A percentile compares a stretch with the other conserved stretches of the same genome.
Conservation (phyloP, 2,113 vertebrate species). For the Psammodynastes pulverulentus region DNA sequence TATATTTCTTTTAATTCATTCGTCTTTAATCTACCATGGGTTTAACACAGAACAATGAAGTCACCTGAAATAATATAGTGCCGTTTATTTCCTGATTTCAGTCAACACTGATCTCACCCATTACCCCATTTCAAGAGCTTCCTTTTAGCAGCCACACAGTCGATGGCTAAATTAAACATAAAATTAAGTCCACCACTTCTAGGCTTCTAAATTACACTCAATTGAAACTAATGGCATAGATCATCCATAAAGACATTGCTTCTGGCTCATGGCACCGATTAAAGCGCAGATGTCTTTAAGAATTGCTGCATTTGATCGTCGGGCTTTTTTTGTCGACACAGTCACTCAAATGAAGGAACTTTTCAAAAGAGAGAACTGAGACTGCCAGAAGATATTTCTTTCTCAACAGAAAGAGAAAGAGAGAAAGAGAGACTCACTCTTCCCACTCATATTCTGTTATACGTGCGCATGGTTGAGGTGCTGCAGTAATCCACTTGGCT, state of each 20-base stretch:
- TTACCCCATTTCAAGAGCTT: neutral
- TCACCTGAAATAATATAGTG: neutral
- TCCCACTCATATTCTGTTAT: neutral
- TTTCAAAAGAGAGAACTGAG: neutral
- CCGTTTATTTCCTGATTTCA: neutral
- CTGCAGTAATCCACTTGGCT: neutral
- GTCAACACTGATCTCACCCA: neutral
- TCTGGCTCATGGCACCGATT: neutral
- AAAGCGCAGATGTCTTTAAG: neutral
- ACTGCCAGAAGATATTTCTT: neutral
- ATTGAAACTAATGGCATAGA: neutral
- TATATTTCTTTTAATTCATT: neutral
- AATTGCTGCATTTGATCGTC: neutral
- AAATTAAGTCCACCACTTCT: conserved; percentile 6
- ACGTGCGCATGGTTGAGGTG: neutral
- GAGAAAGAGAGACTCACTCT: neutral
- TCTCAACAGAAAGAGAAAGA: neutral
- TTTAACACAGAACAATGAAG: neutral
- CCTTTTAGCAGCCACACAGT: neutral
- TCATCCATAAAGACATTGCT: neutral
- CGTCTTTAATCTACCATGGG: neutral
- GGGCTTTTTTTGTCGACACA: too few relatives aligned
- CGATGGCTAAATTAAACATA: neutral
- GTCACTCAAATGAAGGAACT: neutral
- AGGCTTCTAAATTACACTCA: neutral